Evolutionary conservation across 2,888 invertebrate genomes (phyloP).

Genomic region (Parnassius glacialis): DNA sequence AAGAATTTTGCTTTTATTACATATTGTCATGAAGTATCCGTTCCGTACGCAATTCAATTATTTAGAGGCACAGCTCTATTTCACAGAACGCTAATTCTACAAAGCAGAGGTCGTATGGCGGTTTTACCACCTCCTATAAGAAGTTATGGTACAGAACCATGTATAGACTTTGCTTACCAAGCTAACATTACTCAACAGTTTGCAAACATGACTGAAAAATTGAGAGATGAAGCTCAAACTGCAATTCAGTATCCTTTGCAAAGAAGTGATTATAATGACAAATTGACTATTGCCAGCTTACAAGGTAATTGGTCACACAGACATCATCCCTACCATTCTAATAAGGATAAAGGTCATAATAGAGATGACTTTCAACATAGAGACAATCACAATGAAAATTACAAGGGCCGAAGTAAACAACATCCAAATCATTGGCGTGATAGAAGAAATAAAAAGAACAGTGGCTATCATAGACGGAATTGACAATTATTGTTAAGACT

Average conservation of each 20-base stretch:
- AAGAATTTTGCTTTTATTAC: constrained; percentile 89
- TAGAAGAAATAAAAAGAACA: constrained; percentile 51
- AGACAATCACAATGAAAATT: constrained; percentile 36
- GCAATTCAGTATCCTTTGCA: constrained; percentile 40
- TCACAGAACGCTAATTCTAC: constrained; percentile 80
- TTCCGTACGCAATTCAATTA: constrained; percentile 87
- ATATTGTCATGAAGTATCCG: constrained; percentile 87
- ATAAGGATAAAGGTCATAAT: constrained; percentile 49
- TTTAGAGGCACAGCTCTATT: constrained; percentile 86
- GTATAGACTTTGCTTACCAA: constrained; percentile 48
- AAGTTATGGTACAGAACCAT: constrained; percentile 55
- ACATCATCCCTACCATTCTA: constrained; percentile 65
- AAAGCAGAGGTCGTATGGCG: constrained; percentile 51
- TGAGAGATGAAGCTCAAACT: constrained; percentile 48
- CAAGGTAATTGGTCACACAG: constrained; percentile 75
- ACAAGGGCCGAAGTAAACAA: constrained; percentile 36
- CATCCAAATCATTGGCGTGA: constrained; percentile 49
- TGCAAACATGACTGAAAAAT: constrained; percentile 60
- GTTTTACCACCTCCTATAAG: constrained; percentile 64
- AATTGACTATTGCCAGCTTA: constrained; percentile 65
- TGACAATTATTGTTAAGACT: background rate
- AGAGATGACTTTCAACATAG: constrained; percentile 42
- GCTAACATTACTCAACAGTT: constrained; percentile 59
- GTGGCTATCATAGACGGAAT: constrained; percentile 49
- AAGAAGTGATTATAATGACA: constrained; percentile 48